Conservation (phyloP, 2,113 vertebrate genomes). For the Ciconia boyciana region DNA sequence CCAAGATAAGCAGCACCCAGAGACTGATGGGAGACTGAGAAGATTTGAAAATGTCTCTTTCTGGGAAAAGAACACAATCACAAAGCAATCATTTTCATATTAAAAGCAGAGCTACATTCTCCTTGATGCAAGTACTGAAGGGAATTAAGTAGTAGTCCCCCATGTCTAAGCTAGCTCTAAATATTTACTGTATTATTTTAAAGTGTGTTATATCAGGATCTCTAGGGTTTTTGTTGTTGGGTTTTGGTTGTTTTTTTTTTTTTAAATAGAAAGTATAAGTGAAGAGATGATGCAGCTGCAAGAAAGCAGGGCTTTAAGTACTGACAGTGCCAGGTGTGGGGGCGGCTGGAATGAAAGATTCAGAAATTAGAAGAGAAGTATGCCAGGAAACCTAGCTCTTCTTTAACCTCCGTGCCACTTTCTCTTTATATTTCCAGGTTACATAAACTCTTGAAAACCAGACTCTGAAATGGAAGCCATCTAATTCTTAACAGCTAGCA, state of each 20-base stretch:
- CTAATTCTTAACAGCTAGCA: neutral
- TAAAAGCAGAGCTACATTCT: neutral
- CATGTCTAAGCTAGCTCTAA: neutral
- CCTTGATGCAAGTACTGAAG: neutral
- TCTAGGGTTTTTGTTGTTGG: neutral
- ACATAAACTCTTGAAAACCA: neutral
- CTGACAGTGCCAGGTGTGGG: neutral
- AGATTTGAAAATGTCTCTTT: neutral
- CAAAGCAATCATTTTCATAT: neutral
- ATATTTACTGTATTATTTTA: neutral
- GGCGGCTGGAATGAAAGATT: neutral
- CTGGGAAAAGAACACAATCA: neutral
- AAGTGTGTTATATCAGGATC: neutral
- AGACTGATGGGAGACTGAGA: neutral
- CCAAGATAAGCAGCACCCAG: neutral
- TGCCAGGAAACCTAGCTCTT: neutral
- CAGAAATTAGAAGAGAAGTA: neutral
- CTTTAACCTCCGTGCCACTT: neutral
- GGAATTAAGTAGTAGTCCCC: neutral
- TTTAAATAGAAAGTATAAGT: neutral
- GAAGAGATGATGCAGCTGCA: neutral
- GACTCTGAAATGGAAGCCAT: neutral
- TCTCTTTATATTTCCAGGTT: neutral
- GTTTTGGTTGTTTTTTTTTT: neutral
- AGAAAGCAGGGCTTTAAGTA: neutral